Base-by-base conservation (phyloP, 2,797 vertebrate species). In the Pseudochaenichthys georgianus region DNA sequence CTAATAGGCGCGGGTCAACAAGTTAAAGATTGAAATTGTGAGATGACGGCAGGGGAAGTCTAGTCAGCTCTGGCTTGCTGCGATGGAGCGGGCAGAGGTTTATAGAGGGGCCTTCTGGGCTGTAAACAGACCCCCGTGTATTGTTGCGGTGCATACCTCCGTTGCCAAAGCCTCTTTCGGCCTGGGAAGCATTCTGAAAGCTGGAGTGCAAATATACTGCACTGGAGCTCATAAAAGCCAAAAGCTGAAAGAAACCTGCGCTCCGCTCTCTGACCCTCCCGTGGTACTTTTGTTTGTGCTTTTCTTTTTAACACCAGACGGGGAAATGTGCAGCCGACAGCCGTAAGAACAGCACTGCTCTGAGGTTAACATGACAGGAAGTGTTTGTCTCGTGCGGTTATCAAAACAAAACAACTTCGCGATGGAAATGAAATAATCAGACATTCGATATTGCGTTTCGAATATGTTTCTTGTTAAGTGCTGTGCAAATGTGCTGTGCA, bases 121-220 rank as follows among this genome's bases (percentile, higher is more conserved):
- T 84, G 84, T 93, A 93, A 95, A 94, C 93, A 93, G 89, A 91
- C 87, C 87, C 84, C 81, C 1, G 82, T 89, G 90, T 92, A 92
- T 91, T 88, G 86, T 93, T 88, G 88, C 86, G 88, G 87, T 83
- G 81, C 88, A 92, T 87, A 87, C 78, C 83, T 88, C 70, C 4
- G 73, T 86, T 87, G 88, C 88, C 89, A 90, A 89, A 83, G 81
- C 81, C 75, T 86, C 71, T 73, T 88, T 83, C 2, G 41, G 80
- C 82, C 88, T 82, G 85, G 89, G 72, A 91, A 90, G 78, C 80
- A 82, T 91, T 93, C 88, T 83, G 78, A 86, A 88, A 75, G 80
- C 88, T 79, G 85, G 75, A 91, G 85, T 83, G 88, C 88, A 93
- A 92, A 93, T 88, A 88, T 78, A 90, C 86, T 75, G 51, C 50